Evolutionary conservation across 2,797 vertebrate species (phyloP).

Genomic region (Crenuchus spilurus): DNA sequence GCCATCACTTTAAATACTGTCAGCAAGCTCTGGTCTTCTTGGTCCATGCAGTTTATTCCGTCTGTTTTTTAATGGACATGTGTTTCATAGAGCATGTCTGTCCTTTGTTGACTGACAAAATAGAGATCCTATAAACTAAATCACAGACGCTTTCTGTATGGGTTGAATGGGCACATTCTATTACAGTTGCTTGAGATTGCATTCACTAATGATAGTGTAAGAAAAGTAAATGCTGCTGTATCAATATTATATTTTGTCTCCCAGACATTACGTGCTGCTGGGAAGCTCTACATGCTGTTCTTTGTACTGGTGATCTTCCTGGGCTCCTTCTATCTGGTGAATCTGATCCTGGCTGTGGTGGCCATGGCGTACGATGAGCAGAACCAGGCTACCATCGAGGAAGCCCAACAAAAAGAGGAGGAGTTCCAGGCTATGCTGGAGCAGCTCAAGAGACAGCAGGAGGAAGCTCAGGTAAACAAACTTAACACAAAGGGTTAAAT

Average conservation of each 20-base stretch:
- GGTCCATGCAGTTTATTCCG: not conserved
- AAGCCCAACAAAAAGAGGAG: slow-evolving; percentile 94
- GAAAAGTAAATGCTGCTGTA: no score
- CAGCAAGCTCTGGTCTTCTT: not conserved
- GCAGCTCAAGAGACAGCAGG: slow-evolving; percentile 94
- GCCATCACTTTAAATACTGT: not conserved
- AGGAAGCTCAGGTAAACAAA: slow-evolving; percentile 89
- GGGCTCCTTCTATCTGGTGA: slow-evolving; percentile 97
- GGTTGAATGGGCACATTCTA: not conserved
- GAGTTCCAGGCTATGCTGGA: slow-evolving; percentile 98
- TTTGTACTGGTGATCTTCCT: slow-evolving; percentile 97
- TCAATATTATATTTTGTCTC: slow-evolving; percentile 23
- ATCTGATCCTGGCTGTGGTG: slow-evolving; percentile 95
- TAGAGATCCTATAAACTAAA: not conserved
- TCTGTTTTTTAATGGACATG: not conserved
- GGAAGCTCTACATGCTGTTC: slow-evolving; percentile 98
- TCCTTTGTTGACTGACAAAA: no score
- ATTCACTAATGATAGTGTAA: no score
- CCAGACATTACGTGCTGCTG: slow-evolving; percentile 93
- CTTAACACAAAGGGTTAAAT: not conserved
- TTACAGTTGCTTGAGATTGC: no score
- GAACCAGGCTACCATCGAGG: slow-evolving; percentile 95
- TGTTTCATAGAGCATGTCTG: no score
- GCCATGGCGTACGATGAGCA: slow-evolving; percentile 98
- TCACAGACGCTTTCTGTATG: not conserved